These are phyloP conservation scores for Epizoanthus rinbou DNA, from an alignment of 92 coral and sea anemone species.

Conservation along the genomic window DNA sequence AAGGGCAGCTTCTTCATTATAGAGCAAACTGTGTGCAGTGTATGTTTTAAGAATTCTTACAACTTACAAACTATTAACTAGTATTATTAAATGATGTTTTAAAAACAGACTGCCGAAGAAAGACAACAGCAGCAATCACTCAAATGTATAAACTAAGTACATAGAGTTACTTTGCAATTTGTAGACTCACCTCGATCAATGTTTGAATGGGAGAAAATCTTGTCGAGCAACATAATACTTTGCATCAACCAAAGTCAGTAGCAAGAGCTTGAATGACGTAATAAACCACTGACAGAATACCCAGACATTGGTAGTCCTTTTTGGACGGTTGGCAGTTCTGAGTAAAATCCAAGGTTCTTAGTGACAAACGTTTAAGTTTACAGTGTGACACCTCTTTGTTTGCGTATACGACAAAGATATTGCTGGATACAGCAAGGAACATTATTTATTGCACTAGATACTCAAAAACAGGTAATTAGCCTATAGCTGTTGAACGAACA, in stretches of 20 bases:
- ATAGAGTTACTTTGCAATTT: background rate
- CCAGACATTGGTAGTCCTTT: background rate
- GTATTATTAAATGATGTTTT: no score
- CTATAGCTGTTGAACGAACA: slow-evolving; percentile 4
- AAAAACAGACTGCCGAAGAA: background rate
- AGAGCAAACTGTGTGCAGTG: no score
- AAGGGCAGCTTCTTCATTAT: no score
- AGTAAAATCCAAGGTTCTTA: background rate
- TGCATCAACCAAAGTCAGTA: background rate
- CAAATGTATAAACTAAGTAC: background rate
- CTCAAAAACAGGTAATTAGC: background rate
- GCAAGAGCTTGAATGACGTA: background rate
- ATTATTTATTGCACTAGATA: slow-evolving; percentile 2
- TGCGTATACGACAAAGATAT: background rate
- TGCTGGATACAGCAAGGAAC: background rate
- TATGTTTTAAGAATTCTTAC: no score
- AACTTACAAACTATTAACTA: no score
- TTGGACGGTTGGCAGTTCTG: slow-evolving; percentile 8
- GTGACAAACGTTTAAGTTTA: background rate
- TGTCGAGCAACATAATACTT: background rate
- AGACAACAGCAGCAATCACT: background rate
- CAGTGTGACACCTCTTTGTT: background rate
- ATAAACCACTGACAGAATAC: background rate
- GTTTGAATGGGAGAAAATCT: background rate
- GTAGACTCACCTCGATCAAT: slow-evolving; percentile 21